Evolutionary conservation across 2,888 invertebrate genomes (phyloP), one percentile per base, ranked within the genome.

Genomic region (Drosophila rubida): DNA sequence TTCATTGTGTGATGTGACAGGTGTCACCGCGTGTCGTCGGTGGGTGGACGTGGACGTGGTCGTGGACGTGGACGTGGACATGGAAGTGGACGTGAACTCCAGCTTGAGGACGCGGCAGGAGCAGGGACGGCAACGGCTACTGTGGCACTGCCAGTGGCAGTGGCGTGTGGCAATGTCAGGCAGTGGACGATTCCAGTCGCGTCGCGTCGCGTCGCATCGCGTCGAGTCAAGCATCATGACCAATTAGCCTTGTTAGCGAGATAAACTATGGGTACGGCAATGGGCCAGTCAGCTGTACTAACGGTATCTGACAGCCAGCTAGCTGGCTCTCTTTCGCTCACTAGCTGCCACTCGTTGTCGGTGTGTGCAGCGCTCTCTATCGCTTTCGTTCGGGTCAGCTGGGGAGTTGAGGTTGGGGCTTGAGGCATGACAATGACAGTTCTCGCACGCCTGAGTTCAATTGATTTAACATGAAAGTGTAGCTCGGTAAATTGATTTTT

Each of bases 221-320:
- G 65, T 44, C 55, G 72, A 72, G 57, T 60, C 77, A 78, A 78
- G 85, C 85, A 75, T 83, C 86, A 87, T 88, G 88, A 83, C 87
- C 87, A 87, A 86, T 86, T 88, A 86, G 88, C 88, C 88, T 86
- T 86, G 85, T 88, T 86, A 86, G 88, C 78, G 87, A 71, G 76
- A 80, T 87, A 87, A 78, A 80, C 86, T 78, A 87, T 79, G 79
- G 85, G 74, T 68, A 78, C 75, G 80, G 75, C 74, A 66, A 53
- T 74, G 69, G 74, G 74, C 69, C 44, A 50, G 78, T 61, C 41
- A 49, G 61, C 59, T 65, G 58, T 57, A 77, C 80, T 81, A 81
- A 81, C 80, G 80, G 80, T 65, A 80, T 55, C 65, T 72, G 81
- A 42, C 77, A 67, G 68, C 57, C 54, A 60, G 22, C 49, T 49